A percentile compares a stretch with the other conserved stretches of the same genome.
phyloP scores from a whole-genome alignment of 2,797 vertebrate genomes.

The Neolamprologus multifasciatus region DNA sequence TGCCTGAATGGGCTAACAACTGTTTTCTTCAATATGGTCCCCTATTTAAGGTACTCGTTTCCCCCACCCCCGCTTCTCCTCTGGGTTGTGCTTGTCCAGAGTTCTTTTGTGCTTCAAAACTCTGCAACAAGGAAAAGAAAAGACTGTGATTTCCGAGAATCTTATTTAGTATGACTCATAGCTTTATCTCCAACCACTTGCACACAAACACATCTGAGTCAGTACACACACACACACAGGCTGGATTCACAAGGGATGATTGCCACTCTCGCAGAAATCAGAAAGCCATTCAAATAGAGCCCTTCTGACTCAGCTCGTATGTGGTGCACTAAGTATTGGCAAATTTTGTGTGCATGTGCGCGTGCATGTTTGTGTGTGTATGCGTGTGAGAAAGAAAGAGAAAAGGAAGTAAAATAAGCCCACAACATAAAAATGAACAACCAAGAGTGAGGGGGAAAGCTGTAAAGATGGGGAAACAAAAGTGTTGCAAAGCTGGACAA shows the following conservation, averaged over 20 bases:
- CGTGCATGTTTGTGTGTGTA: neutral
- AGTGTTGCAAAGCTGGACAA: neutral
- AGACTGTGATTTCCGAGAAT: slow-evolving; percentile 2
- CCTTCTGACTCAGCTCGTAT: slow-evolving; percentile 41
- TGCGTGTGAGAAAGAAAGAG: neutral
- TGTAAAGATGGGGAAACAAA: neutral
- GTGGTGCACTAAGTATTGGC: neutral
- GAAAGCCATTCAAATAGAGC: slow-evolving; percentile 43
- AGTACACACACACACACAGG: neutral
- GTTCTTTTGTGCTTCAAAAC: slow-evolving; percentile 12
- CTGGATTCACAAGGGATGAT: slow-evolving; percentile 14
- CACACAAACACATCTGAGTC: neutral
- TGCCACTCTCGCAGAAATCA: slow-evolving; percentile 39
- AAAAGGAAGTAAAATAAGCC: neutral
- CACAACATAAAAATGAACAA: neutral
- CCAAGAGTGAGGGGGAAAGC: neutral
- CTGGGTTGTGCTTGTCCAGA: neutral
- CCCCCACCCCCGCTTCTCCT: neutral
- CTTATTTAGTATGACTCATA: slow-evolving; percentile 26
- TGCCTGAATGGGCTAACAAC: neutral
- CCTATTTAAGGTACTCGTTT: neutral
- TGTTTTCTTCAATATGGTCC: neutral
- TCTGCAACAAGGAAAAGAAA: slow-evolving; percentile 1
- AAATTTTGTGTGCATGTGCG: neutral
- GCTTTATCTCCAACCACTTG: slow-evolving; percentile 7